Evolutionary conservation across 2,888 invertebrate species (phyloP).

Genomic region (Protonemura montana): DNA sequence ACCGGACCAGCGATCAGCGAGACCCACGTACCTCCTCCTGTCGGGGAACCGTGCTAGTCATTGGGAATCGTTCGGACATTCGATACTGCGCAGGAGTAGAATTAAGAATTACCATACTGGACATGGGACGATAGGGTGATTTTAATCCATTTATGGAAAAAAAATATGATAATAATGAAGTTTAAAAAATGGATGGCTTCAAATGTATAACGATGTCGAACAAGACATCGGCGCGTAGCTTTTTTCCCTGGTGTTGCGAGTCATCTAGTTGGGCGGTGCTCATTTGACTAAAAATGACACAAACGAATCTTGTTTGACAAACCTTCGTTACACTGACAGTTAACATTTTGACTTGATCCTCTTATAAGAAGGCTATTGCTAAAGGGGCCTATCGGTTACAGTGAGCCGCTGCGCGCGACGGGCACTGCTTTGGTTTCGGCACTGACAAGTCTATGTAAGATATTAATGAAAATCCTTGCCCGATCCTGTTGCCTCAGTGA

Average conservation of each 20-base stretch:
- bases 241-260: background rate
- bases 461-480: background rate
- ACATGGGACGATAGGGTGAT: background rate
- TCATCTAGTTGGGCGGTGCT: slow-evolving; percentile 1
- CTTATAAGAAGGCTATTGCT: too few species aligned
- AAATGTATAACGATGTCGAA: background rate
- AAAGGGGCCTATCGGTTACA: slow-evolving; percentile 12
- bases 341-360: slow-evolving; percentile 17
- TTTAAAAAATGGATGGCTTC: background rate
- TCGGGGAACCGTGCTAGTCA: background rate
- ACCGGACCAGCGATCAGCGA: background rate
- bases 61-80: background rate
- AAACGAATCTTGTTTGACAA: slow-evolving; percentile 30
- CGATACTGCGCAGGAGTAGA: background rate
- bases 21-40: background rate
- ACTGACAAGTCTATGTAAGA: background rate
- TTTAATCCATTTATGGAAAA: background rate
- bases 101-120: slow-evolving; percentile 12
- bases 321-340: slow-evolving; percentile 9
- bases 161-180: background rate
- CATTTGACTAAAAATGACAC: slow-evolving; percentile 7
- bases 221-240: background rate
- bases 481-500: slow-evolving; percentile 9
- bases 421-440: slow-evolving; percentile 16
- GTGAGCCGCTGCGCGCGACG: background rate